phyloP scores from a whole-genome alignment of 2,888 invertebrate species.

The Glaucopsyche alexis region DNA sequence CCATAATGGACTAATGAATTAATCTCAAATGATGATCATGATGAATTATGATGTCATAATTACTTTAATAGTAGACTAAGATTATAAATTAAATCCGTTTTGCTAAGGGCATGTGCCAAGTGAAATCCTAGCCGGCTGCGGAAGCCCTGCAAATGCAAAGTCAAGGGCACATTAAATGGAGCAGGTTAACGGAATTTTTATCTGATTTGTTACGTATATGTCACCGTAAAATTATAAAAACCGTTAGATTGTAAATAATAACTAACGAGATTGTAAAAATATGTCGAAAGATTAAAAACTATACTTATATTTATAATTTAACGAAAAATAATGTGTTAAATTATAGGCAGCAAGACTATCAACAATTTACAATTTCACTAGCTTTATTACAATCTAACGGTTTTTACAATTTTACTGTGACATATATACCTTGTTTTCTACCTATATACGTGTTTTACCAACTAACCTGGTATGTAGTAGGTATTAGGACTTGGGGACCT shows the following conservation, averaged over 20 bases:
- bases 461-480: background rate
- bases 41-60: background rate
- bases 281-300: no score
- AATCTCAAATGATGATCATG: no score
- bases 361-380: no score
- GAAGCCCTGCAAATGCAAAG: slow-evolving; percentile 44
- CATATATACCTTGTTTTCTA: background rate
- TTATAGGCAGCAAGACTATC: no score
- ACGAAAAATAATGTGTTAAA: no score
- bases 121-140: slow-evolving; percentile 18
- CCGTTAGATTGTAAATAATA: no score
- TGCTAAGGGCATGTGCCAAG: slow-evolving; percentile 18
- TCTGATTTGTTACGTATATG: background rate
- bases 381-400: no score
- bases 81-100: slow-evolving; percentile 1
- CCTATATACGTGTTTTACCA: background rate
- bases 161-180: slow-evolving; percentile 42
- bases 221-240: no score
- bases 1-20: no score
- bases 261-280: no score
- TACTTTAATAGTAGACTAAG: background rate
- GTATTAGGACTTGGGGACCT: background rate
- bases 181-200: slow-evolving; percentile 4
- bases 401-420: no score
- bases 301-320: no score